Evolutionary conservation across 1,140 invertebrate species (phyloP), one percentile per base, ranked within the genome.

Genomic region (Drosophila rufa): DNA sequence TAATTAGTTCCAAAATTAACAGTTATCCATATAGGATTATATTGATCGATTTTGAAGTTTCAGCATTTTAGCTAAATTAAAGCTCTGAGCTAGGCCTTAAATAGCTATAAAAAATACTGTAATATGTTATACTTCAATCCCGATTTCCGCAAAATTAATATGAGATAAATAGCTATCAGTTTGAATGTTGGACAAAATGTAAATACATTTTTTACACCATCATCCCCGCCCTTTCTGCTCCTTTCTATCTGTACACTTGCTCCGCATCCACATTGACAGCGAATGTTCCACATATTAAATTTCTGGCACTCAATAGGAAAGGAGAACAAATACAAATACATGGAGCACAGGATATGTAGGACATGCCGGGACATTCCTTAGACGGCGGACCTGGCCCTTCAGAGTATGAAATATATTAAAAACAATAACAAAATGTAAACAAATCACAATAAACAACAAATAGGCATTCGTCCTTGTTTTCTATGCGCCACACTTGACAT

Each of bases 371-470:
- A 9, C 19, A 55, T 12, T 38, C 36, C 33, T 17, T 15, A 11
- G 40, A 17, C 51, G 17, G 51, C 17, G 9, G 27, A 51, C 48
- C 27, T 6, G 15, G 9, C 48, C 2, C 48, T n/a, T 30, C 1
- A n/a, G 48, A 2, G 48, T 33, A 11, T n/a, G 27, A 12, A 51
- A 51, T 50, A 51, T 30, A 27, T 4, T 4, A 27, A 7, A 7
- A 64, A 61, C 38, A 67, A 38, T 38, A 69, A 22, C 53, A 71
- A 51, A 58, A 45, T 73, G 69, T 71, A 73, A 71, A 73, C 67
- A 73, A 73, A 71, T 73, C 67, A 73, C 69, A 71, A 73, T 73
- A 73, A 71, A 73, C 45, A 60, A 38, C 38, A 73, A 73, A 73
- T 22, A 73, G 67, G 67, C 69, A 73, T 71, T 59, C 53, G 53